These are phyloP conservation scores for Periphyllus acericola DNA, from an alignment of 2,888 invertebrate genomes.

Conservation along the genomic window DNA sequence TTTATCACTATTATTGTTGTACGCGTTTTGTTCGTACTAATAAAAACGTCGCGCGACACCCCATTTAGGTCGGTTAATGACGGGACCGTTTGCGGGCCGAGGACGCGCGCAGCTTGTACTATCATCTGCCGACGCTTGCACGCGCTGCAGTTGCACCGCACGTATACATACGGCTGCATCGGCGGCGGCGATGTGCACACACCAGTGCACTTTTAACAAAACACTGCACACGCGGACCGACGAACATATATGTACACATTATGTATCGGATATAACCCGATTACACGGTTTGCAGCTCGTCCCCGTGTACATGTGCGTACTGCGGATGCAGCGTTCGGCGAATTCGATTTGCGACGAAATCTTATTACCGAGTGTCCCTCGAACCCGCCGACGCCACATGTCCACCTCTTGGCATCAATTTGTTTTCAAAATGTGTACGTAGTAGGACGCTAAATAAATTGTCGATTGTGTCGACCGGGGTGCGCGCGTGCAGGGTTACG, in stretches of 20 bases:
- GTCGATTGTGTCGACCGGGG: slow-evolving; percentile 45
- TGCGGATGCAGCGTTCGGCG: background rate
- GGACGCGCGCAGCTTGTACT: background rate
- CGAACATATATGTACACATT: background rate
- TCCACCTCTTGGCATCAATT: slow-evolving; percentile 45
- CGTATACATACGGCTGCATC: too few species aligned
- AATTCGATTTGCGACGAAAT: slow-evolving; percentile 55
- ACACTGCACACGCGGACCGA: background rate
- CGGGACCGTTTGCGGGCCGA: background rate
- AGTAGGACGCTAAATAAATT: slow-evolving; percentile 39
- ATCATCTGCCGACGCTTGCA: background rate
- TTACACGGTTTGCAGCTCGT: background rate
- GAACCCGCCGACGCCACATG: slow-evolving; percentile 44
- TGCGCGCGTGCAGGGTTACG: slow-evolving; percentile 15
- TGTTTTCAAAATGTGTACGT: slow-evolving; percentile 36
- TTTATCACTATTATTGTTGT: too few species aligned
- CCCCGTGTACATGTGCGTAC: background rate
- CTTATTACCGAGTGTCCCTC: slow-evolving; percentile 29
- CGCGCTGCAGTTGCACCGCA: too few species aligned
- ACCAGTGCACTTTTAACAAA: background rate
- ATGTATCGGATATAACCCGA: background rate
- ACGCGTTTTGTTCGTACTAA: background rate
- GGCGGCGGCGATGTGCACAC: too few species aligned
- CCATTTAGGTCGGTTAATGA: background rate
- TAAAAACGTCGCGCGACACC: background rate